Conservation (phyloP, 2,888 invertebrate species). For the Apamea sordens region DNA sequence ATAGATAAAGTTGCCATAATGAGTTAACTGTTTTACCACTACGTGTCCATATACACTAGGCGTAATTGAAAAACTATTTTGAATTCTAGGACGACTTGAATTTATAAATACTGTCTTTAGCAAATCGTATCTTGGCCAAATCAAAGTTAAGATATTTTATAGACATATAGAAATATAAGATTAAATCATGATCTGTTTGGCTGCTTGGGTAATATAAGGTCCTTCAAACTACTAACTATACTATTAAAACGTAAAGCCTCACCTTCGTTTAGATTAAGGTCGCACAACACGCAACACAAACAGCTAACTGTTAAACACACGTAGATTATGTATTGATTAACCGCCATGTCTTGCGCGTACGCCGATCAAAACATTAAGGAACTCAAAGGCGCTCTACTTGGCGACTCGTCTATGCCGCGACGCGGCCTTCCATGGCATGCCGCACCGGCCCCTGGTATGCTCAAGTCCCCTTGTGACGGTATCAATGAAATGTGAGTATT, state of each 20-base stretch:
- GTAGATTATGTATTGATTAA: conserved; percentile 2
- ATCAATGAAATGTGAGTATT: not conserved
- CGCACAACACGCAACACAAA: conserved; percentile 14
- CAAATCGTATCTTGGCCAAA: too few species aligned
- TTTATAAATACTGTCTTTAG: too few species aligned
- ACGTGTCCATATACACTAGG: too few species aligned
- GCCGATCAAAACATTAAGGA: not conserved
- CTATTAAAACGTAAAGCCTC: conserved; percentile 4
- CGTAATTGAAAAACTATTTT: too few species aligned
- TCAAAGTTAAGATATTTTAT: too few species aligned
- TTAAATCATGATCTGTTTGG: too few species aligned
- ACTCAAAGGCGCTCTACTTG: not conserved
- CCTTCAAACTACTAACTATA: not conserved
- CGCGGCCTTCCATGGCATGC: not conserved
- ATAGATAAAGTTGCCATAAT: too few species aligned
- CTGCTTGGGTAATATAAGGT: not conserved
- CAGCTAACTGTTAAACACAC: conserved; percentile 19
- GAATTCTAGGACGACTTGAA: too few species aligned
- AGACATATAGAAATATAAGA: too few species aligned
- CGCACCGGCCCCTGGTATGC: too few species aligned
- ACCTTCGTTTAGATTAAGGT: conserved; percentile 38
- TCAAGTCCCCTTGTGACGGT: not conserved
- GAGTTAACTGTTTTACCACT: too few species aligned
- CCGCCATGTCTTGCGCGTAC: conserved; percentile 9
- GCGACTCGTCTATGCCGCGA: not conserved